These are phyloP conservation scores for Gonioctena quinquepunctata DNA, from an alignment of 1,140 invertebrate genomes.

Conservation along the genomic window DNA sequence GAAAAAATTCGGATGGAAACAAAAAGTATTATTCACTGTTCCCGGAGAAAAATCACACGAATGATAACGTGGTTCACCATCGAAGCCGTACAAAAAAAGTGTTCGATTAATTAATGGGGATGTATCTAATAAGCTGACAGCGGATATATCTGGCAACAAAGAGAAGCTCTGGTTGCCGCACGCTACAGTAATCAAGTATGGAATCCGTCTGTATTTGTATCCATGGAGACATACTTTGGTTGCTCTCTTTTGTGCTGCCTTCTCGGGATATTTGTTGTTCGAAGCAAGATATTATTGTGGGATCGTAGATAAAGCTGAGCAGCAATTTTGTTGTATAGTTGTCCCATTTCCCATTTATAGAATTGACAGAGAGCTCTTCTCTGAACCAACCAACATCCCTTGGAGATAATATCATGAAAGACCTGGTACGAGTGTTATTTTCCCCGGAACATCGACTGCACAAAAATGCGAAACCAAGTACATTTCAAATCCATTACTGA, in stretches of 20 bases:
- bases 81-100: no score
- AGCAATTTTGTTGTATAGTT: background rate
- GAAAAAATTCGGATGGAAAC: no score
- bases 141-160: constrained; percentile 28
- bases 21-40: no score
- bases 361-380: no score
- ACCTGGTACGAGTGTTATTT: no score
- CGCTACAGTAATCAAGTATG: constrained; percentile 28
- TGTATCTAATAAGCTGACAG: constrained; percentile 25
- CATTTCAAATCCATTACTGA: no score
- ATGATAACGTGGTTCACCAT: no score
- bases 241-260: background rate
- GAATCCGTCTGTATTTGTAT: constrained; percentile 23
- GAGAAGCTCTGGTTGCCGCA: constrained; percentile 26
- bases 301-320: background rate
- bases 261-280: background rate
- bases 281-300: constrained; percentile 2
- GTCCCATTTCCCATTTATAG: background rate
- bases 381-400: no score
- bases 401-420: no score
- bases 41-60: no score
- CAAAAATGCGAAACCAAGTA: no score
- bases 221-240: constrained; percentile 16
- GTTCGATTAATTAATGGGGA: constrained; percentile 20
- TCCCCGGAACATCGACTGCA: no score